Conservation (phyloP, 2,113 vertebrate species). For the Engraulis encrasicolus region DNA sequence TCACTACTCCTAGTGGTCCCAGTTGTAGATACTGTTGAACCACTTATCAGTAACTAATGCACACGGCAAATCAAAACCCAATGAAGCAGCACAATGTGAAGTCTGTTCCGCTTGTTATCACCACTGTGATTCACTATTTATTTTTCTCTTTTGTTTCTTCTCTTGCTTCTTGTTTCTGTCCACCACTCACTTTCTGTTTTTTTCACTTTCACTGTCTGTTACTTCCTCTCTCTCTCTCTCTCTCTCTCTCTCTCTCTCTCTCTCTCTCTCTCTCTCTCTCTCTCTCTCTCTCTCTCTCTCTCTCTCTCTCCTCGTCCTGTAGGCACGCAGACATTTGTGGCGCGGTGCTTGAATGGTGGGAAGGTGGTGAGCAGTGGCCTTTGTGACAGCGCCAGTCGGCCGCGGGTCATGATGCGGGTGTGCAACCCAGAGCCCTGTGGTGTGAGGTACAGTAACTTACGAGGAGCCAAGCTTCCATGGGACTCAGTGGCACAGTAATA, state of each 20-base stretch:
- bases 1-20: neutral
- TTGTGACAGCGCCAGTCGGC: constrained; percentile 78
- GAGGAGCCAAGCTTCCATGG: no score
- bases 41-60: neutral
- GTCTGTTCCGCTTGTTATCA: constrained; percentile 1
- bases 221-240: neutral
- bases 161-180: neutral
- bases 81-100: neutral
- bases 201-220: neutral
- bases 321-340: constrained; percentile 87
- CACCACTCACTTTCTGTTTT: neutral
- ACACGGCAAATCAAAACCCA: neutral
- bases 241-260: neutral
- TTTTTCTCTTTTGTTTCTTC: neutral
- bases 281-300: no score
- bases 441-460: constrained; percentile 86
- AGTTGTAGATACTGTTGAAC: neutral
- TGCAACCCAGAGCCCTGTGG: constrained; percentile 85
- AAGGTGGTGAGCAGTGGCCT: constrained; percentile 73
- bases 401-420: constrained; percentile 75
- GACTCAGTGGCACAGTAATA: no score
- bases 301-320: no score
- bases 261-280: neutral
- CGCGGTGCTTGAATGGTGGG: constrained; percentile 80
- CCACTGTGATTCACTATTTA: neutral